Evolutionary conservation across 2,888 invertebrate genomes (phyloP), one percentile per base, ranked within the genome.

Genomic region (Callimorpha dominula): DNA sequence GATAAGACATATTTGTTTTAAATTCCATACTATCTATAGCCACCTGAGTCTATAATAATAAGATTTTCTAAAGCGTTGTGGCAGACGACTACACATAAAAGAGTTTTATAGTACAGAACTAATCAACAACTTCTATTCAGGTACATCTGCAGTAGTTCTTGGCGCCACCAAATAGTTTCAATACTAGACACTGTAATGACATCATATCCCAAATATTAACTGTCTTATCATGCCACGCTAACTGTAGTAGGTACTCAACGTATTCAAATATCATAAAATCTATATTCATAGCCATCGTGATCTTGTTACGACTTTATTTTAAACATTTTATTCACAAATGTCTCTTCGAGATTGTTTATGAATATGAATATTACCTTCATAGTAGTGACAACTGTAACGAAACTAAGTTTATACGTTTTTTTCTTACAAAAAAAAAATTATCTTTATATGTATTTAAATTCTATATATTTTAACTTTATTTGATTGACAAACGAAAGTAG

Each of bases 231-330:
- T 80, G 80, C 82, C 79, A 79, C 75, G 83, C 75, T 72, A 71
- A 75, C 75, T 78, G 17, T 65, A 71, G n/a, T 78, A 71, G 68
- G n/a, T 69, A 64, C 64, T 64, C 5, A 68, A 81, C 78, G 76
- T 78, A 86, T 87, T 83, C 78, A 84, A 87, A 85, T 84, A 85
- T 75, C 84, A 64, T 86, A 78, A 81, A 85, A 88, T 90, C 85
- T 89, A 87, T 90, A 90, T 90, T 90, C 90, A 90, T 90, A 81
- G 81, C 84, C 77, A 86, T 85, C 75, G 77, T 82, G 84, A 79
- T 82, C 78, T 83, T 80, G 79, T 90, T 86, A 91, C 83, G 86
- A 86, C 90, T 91, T 89, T 83, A 91, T 91, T 87, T 85, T 75
- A 73, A 77, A 84, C 78, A 72, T 74, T 78, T 79, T 73, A 74